phyloP scores from a whole-genome alignment of 1,140 invertebrate genomes.

The Epicauta chinensis region DNA sequence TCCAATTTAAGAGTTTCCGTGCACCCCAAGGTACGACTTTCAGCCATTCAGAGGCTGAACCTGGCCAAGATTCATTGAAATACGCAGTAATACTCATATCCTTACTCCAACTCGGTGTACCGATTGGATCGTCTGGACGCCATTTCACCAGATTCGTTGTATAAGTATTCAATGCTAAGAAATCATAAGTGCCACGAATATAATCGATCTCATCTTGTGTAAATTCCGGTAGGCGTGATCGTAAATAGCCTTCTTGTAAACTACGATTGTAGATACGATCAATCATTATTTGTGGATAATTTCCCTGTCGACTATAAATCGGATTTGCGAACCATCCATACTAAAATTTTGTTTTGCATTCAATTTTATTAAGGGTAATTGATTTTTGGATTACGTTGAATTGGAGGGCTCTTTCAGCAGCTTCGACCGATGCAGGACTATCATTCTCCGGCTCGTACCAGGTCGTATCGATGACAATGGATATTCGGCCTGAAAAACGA shows the following conservation, averaged over 20 bases:
- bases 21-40: conserved; percentile 45
- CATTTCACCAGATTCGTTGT: conserved; percentile 45
- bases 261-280: conserved; percentile 40
- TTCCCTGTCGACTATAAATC: conserved; percentile 43
- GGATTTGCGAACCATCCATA: conserved; percentile 46
- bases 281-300: conserved; percentile 48
- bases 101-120: conserved; percentile 15
- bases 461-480: conserved; percentile 43
- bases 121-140: conserved; percentile 40
- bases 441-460: conserved; percentile 44
- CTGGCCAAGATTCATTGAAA: conserved; percentile 1
- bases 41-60: conserved; percentile 1
- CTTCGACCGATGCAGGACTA: conserved; percentile 40
- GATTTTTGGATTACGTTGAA: conserved; percentile 36
- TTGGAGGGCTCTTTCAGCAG: conserved; percentile 43
- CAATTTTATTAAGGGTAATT: neutral
- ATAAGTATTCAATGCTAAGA: conserved; percentile 55
- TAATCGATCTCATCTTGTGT: conserved; percentile 51
- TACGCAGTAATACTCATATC: neutral
- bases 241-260: conserved; percentile 49
- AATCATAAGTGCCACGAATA: conserved; percentile 55
- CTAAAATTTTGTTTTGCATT: conserved; percentile 36
- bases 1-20: conserved; percentile 48
- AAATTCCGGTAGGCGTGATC: conserved; percentile 57
- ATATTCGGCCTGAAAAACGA: conserved; percentile 40